Conservation (phyloP, 2,797 vertebrate genomes). For the Fratercula arctica region DNA sequence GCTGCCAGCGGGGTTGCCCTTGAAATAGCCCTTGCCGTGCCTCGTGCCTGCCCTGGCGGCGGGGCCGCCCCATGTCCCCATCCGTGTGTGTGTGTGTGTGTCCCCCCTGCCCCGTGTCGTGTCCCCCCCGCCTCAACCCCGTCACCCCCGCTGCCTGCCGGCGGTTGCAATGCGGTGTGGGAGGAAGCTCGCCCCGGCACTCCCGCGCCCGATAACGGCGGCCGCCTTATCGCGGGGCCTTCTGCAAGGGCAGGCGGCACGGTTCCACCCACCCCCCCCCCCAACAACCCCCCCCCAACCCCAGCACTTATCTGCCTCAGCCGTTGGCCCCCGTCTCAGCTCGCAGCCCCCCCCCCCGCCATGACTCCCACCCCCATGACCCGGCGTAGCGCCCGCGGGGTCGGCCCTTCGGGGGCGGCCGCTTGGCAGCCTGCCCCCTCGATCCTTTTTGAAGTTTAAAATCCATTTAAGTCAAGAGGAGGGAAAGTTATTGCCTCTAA, state of each 20-base stretch:
- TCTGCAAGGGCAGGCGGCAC: not conserved
- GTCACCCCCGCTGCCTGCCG: not conserved
- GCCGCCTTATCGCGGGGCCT: not conserved
- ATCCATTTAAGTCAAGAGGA: slow-evolving; percentile 74
- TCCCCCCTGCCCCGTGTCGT: no score
- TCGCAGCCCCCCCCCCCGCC: not conserved
- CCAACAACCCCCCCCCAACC: not conserved
- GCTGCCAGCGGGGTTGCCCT: slow-evolving; percentile 29
- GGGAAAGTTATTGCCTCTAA: slow-evolving; percentile 68
- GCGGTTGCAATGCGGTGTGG: not conserved
- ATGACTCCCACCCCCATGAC: not conserved
- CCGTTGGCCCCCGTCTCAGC: not conserved
- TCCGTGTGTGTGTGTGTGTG: no score
- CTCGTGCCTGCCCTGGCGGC: not conserved
- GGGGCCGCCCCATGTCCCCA: not conserved
- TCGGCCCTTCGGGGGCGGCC: not conserved
- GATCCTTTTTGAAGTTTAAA: slow-evolving; percentile 66
- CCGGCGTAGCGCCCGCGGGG: not conserved
- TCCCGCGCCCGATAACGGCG: not conserved
- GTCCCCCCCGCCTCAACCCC: fast-evolving
- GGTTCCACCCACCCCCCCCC: not conserved
- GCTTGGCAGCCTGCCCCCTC: slow-evolving; percentile 40
- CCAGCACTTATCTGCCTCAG: not conserved
- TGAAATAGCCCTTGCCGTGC: not conserved
- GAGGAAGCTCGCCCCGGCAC: not conserved